Evolutionary conservation across 1,140 invertebrate species (phyloP).

Genomic region (Rhynchophorus ferrugineus): DNA sequence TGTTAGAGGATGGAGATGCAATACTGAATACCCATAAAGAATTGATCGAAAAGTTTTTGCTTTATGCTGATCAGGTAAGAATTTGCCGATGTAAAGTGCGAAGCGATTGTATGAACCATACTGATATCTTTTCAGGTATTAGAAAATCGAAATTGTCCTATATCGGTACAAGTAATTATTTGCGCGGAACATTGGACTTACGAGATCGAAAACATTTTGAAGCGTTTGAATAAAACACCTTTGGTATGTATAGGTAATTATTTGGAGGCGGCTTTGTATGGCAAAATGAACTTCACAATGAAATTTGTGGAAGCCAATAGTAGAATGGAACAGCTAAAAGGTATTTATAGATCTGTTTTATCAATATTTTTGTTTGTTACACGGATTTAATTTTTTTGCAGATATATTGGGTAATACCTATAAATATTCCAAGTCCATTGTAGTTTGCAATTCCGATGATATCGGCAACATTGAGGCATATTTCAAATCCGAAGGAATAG

Average conservation of each 20-base stretch:
- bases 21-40: constrained; percentile 23
- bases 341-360: too few relatives aligned
- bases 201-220: constrained; percentile 27
- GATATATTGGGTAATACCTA: constrained; percentile 27
- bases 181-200: constrained; percentile 30
- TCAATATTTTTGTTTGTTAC: too few relatives aligned
- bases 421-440: constrained; percentile 27
- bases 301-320: constrained; percentile 21
- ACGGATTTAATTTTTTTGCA: constrained; percentile 10
- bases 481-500: constrained; percentile 26
- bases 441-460: constrained; percentile 32
- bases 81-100: background rate
- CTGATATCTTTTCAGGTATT: constrained; percentile 5
- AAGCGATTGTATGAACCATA: background rate
- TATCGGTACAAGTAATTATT: constrained; percentile 30
- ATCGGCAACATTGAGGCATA: constrained; percentile 22
- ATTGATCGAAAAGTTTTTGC: constrained; percentile 23
- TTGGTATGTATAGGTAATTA: constrained; percentile 32
- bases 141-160: constrained; percentile 14
- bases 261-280: constrained; percentile 35
- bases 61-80: constrained; percentile 20
- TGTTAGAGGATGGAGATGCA: constrained; percentile 30
- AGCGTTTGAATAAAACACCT: constrained; percentile 26
- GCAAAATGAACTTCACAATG: constrained; percentile 25
- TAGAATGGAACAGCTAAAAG: constrained; percentile 20